Base-by-base conservation (phyloP, 1,140 invertebrate genomes). In the Carcinoscorpius rotundicauda region DNA sequence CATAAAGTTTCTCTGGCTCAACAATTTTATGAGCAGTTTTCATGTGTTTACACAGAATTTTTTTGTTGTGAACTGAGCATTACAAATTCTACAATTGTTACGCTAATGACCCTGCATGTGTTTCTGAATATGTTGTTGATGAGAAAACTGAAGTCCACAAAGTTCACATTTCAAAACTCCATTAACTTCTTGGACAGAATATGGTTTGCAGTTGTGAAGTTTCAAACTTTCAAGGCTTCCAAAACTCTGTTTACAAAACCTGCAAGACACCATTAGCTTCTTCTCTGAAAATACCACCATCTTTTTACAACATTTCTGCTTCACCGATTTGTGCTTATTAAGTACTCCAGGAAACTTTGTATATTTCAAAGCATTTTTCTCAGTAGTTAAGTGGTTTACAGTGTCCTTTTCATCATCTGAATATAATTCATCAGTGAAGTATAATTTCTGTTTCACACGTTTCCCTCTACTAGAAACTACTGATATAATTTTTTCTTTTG, bases 61-160 rank as follows among this genome's bases (percentile, higher is more conserved):
- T n/a, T n/a, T 51, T 29, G 63, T 67, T n/a, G 66, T 66, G 51
- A 69, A 67, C n/a, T 61, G 60, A 4, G 64, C 63, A 61, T 56
- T 64, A 50, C 68, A 69, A 49, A 62, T 9, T 52, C 51, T 67
- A 52, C 68, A 69, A 10, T 67, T 67, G 51, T 69, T 69, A n/a
- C 66, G 52, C 4, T 52, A 53, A 56, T 69, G 68, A 49, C 65
- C 60, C 29, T 58, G 64, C 56, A 64, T 58, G 56, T 69, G 68
- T 29, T 60, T 62, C 52, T 66, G 62, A 64, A 64, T 60, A 52
- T 62, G 49, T 8, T 64, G 59, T 53, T 58, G 60, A 8, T 66
- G 53, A 11, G 53, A 51, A 57, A 69, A n/a, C n/a, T n/a, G 8
- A 6, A 59, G 50, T 6, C 49, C n/a, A 58, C 68, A 69, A 48